Percentiles rank a stretch among this genome's conserved stretches.
phyloP scores from a whole-genome alignment of 2,113 vertebrate genomes.

The Mohoua ochrocephala region DNA sequence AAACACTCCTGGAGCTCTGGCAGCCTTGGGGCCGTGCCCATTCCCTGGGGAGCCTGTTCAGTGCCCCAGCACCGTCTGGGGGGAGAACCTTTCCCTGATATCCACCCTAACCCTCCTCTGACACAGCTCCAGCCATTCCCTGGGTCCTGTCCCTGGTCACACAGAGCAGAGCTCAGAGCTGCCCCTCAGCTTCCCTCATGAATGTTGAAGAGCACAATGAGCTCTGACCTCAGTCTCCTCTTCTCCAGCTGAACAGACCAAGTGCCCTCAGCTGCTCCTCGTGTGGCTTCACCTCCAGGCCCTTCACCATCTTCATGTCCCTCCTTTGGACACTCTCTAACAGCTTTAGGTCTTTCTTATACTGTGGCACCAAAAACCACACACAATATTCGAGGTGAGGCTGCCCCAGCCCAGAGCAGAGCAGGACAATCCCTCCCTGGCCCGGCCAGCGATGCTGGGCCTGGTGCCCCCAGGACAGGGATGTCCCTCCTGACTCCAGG shows the following conservation, averaged over 20 bases:
- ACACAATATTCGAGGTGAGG: not conserved
- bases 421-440: not conserved
- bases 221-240: not conserved
- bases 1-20: not conserved
- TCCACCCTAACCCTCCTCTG: rapidly evolving
- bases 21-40: not conserved
- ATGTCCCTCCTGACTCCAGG: not conserved
- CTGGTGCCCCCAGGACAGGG: not conserved
- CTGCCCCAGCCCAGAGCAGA: rapidly evolving
- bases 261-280: rapidly evolving
- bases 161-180: not conserved
- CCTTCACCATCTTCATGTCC: not conserved
- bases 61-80: not conserved
- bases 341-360: not conserved
- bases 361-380: not conserved
- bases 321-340: not conserved
- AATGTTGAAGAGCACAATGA: not conserved
- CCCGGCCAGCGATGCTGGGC: rapidly evolving
- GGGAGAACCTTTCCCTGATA: not conserved
- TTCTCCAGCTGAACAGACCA: not conserved
- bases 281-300: rapidly evolving
- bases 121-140: not conserved
- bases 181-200: rapidly evolving
- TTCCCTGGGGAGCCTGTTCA: not conserved
- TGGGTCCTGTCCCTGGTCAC: not conserved